Evolutionary conservation across 2,888 invertebrate genomes (phyloP).

Genomic region (Rotaria macrura): DNA sequence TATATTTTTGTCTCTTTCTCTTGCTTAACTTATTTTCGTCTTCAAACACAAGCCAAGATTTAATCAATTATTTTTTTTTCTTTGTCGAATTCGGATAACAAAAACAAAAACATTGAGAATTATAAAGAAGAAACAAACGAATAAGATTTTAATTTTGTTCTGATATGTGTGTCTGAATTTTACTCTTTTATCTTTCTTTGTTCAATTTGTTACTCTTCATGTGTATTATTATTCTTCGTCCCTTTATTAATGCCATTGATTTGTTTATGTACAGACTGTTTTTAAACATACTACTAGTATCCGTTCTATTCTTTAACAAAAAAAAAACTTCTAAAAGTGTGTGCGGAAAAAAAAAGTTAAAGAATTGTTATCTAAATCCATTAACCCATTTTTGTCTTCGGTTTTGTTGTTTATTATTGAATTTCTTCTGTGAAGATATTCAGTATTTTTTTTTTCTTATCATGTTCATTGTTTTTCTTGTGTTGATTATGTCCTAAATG

Average conservation of each 20-base stretch:
- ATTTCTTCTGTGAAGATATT: not conserved
- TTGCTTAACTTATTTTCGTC: constrained; percentile 15
- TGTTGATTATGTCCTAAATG: not conserved
- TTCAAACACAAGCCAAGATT: not conserved
- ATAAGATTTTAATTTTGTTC: not conserved
- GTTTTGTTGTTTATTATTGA: not conserved
- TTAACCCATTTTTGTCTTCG: not conserved
- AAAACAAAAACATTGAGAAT: not conserved
- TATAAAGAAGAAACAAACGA: not conserved
- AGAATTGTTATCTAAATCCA: not conserved
- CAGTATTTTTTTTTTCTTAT: not conserved
- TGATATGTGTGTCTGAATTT: constrained; percentile 3
- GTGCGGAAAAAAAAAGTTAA: not conserved
- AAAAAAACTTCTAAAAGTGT: not conserved
- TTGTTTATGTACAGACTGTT: not conserved
- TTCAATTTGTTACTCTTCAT: constrained; percentile 8
- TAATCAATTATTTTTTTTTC: constrained; percentile 13
- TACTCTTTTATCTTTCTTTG: constrained; percentile 10
- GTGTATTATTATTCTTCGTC: not conserved
- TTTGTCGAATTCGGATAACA: not conserved
- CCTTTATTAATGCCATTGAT: constrained; percentile 2
- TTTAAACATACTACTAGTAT: not conserved
- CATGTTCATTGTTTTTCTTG: not conserved
- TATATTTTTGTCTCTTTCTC: not conserved
- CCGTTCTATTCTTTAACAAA: not conserved